These are phyloP conservation scores for Eurosta solidaginis DNA, from an alignment of 1,140 invertebrate species.

Conservation along the genomic window DNA sequence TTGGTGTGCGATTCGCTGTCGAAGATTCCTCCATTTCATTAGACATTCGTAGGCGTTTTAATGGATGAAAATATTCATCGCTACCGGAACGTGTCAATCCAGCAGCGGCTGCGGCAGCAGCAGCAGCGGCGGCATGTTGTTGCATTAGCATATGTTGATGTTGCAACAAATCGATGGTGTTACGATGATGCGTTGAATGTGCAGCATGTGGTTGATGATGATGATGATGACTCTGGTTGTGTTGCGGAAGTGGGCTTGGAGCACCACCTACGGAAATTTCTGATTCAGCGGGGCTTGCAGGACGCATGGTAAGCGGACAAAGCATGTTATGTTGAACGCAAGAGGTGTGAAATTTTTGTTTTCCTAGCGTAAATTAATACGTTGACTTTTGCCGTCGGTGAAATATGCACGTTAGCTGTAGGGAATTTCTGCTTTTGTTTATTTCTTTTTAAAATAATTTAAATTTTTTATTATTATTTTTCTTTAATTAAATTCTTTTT, in stretches of 20 bases:
- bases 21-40: conserved; percentile 46
- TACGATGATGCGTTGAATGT: conserved; percentile 44
- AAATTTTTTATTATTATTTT: too few species aligned
- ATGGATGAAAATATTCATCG: conserved; percentile 84
- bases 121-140: conserved; percentile 63
- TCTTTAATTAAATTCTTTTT: too few species aligned
- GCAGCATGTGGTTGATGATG: conserved; percentile 23
- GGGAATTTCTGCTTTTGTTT: too few species aligned
- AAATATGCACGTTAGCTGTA: too few species aligned
- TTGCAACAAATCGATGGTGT: conserved; percentile 50
- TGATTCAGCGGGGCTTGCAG: conserved; percentile 64
- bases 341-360: background rate
- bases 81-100: conserved; percentile 45
- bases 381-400: background rate
- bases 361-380: background rate
- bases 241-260: conserved; percentile 67
- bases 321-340: conserved; percentile 45
- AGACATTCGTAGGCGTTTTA: conserved; percentile 84
- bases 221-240: conserved; percentile 6
- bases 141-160: conserved; percentile 54
- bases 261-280: conserved; percentile 77
- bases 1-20: conserved; percentile 55
- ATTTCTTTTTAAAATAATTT: too few species aligned
- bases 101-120: conserved; percentile 42
- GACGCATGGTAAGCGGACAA: conserved; percentile 56